phyloP scores from a whole-genome alignment of 2,888 invertebrate species.

The Caprella mutica region DNA sequence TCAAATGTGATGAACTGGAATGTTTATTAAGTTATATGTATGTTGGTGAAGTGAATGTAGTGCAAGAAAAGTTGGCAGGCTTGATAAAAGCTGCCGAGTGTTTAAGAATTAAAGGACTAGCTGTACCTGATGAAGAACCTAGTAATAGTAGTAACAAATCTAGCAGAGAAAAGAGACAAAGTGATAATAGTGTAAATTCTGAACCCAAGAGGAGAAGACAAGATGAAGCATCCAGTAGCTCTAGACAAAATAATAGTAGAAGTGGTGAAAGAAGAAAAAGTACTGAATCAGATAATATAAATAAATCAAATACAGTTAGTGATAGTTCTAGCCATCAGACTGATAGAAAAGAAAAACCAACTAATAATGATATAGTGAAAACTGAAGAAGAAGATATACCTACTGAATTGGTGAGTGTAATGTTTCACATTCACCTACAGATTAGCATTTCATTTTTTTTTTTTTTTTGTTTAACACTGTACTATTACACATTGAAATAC shows the following conservation, averaged over 20 bases:
- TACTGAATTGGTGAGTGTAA: slow-evolving; percentile 7
- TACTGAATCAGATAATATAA: slow-evolving; percentile 1
- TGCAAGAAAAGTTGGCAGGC: slow-evolving; percentile 12
- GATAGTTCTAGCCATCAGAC: background rate
- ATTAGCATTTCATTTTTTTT: no score
- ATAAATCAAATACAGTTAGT: background rate
- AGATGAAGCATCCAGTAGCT: background rate
- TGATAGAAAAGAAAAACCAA: background rate
- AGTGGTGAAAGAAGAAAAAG: background rate
- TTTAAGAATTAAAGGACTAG: slow-evolving; percentile 15
- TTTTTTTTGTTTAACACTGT: no score
- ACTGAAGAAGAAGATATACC: slow-evolving; percentile 6
- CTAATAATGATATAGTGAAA: slow-evolving; percentile 6
- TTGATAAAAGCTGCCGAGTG: slow-evolving; percentile 16
- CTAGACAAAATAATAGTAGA: background rate
- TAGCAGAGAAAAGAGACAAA: slow-evolving; percentile 12
- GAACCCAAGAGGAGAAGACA: slow-evolving; percentile 11
- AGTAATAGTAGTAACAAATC: background rate
- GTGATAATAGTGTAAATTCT: slow-evolving; percentile 7
- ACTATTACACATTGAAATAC: no score
- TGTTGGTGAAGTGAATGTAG: slow-evolving; percentile 16
- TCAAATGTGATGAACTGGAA: slow-evolving; percentile 11
- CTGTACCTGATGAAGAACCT: slow-evolving; percentile 15
- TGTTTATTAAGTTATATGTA: slow-evolving; percentile 15
- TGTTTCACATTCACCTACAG: no score